A percentile compares a stretch with the other conserved stretches of the same genome.
These are phyloP conservation scores for Phylloscopus trochilus DNA, from an alignment of 2,113 vertebrate species.

Conservation along the genomic window DNA sequence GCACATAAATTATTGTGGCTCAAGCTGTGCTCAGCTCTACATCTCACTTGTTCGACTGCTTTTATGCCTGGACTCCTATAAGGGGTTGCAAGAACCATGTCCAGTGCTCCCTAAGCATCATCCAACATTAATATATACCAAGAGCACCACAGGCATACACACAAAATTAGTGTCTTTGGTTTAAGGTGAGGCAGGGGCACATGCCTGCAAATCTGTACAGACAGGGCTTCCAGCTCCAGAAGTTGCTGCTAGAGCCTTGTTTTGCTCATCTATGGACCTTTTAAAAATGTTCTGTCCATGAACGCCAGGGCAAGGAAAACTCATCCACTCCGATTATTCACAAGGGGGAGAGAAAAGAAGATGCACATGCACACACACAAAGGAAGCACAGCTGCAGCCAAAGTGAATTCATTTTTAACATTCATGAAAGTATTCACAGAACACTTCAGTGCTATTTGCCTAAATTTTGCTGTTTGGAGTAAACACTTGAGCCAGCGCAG, in stretches of 20 bases:
- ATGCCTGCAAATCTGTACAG: neutral
- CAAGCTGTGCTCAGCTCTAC: constrained; percentile 30
- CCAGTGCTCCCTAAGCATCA: neutral
- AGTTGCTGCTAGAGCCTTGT: constrained; percentile 2
- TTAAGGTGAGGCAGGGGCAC: neutral
- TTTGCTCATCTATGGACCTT: constrained; percentile 2
- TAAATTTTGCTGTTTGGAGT: constrained; percentile 46
- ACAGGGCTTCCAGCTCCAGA: constrained; percentile 12
- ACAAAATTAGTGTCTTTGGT: neutral
- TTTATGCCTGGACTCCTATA: neutral
- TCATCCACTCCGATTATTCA: constrained; percentile 59
- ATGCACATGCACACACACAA: constrained; percentile 56
- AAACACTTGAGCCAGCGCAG: constrained; percentile 48
- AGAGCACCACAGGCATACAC: neutral
- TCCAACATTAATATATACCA: neutral
- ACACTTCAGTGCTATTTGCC: constrained; percentile 41
- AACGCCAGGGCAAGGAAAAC: constrained; percentile 53
- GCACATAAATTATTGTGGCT: constrained; percentile 64
- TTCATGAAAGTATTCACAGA: constrained; percentile 66
- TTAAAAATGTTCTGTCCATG: constrained; percentile 41
- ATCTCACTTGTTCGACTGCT: neutral
- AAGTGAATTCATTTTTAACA: constrained; percentile 66
- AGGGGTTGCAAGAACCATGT: neutral
- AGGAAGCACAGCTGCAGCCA: constrained; percentile 68
- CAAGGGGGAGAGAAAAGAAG: neutral